These are phyloP conservation scores for Caenorhabditis inopinata DNA, from an alignment of 1,140 invertebrate genomes.

Conservation along the genomic window DNA sequence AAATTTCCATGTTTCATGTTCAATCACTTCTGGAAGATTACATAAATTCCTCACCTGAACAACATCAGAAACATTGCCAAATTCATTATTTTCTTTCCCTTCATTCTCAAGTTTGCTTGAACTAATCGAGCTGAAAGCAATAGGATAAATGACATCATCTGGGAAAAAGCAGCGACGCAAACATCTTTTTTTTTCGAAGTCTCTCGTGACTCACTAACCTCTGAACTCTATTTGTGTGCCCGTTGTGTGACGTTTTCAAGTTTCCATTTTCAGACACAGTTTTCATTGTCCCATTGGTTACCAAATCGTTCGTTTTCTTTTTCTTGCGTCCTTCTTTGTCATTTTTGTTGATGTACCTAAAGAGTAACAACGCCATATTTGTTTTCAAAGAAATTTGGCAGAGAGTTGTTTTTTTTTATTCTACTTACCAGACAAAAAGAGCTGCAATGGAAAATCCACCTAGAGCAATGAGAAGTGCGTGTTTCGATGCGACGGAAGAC, in stretches of 20 bases:
- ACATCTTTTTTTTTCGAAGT: background rate
- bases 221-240: background rate
- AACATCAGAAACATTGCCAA: too few relatives aligned
- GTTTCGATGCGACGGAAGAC: slow-evolving; percentile 34
- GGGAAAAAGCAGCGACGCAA: background rate
- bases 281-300: background rate
- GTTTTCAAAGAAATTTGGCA: too few relatives aligned
- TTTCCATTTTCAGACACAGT: background rate
- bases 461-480: slow-evolving; percentile 30
- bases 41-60: background rate
- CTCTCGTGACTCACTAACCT: background rate
- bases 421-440: slow-evolving; percentile 41
- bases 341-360: slow-evolving; percentile 2
- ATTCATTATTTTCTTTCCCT: background rate
- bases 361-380: too few relatives aligned
- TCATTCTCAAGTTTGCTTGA: background rate
- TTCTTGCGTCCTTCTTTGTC: background rate
- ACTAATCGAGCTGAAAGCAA: background rate
- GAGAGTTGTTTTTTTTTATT: too few relatives aligned
- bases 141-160: background rate
- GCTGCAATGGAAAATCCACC: slow-evolving; percentile 42
- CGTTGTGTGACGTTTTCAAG: background rate
- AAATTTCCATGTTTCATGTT: too few relatives aligned
- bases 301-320: background rate
- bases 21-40: too few relatives aligned